These are phyloP conservation scores for Artibeus lituratus DNA, from an alignment of 2,797 vertebrate species.

Conservation along the genomic window DNA sequence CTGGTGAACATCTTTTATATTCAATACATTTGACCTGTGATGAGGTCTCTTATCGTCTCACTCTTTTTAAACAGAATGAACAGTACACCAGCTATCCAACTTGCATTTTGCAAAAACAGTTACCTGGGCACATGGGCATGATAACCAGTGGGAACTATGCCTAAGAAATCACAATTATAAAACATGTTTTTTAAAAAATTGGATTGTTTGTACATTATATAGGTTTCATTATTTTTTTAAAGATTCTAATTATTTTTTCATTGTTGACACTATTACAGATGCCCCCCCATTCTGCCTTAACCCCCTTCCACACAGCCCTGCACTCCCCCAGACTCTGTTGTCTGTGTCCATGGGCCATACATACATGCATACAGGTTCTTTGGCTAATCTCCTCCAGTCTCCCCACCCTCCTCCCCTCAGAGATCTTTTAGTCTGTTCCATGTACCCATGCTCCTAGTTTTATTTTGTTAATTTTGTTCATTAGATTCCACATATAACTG, in stretches of 20 bases:
- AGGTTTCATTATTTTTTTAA: not conserved
- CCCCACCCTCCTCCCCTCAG: not conserved
- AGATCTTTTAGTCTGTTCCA: not conserved
- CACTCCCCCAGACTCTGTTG: not conserved
- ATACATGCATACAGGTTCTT: not conserved
- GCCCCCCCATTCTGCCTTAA: not conserved
- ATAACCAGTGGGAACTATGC: not conserved
- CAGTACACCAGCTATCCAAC: not conserved
- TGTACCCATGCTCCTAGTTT: not conserved
- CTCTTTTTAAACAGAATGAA: not conserved
- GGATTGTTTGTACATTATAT: not conserved
- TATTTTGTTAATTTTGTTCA: not conserved
- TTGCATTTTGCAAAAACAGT: not conserved
- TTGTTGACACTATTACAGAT: not conserved
- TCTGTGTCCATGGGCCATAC: not conserved
- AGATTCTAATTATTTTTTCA: not conserved
- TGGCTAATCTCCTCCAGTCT: not conserved
- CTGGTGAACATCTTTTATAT: not conserved
- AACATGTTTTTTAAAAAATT: not conserved
- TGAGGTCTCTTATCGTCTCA: not conserved
- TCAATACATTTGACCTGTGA: not conserved
- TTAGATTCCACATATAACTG: not conserved
- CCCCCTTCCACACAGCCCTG: not conserved
- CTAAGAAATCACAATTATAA: not conserved
- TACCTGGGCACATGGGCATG: not conserved